Conservation (phyloP, 2,113 vertebrate genomes). For the Epinephelus moara region DNA sequence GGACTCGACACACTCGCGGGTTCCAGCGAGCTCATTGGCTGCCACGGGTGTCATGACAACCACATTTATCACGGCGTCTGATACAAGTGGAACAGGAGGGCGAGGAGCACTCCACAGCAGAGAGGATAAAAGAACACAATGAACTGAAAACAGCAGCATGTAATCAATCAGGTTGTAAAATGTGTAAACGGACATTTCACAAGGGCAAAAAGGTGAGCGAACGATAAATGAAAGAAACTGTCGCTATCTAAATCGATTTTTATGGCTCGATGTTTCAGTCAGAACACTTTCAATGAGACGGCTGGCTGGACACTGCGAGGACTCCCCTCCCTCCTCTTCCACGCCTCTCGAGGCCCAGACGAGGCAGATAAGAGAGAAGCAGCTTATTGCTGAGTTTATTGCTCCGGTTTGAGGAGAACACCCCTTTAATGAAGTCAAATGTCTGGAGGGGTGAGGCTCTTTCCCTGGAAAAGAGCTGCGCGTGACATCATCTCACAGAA, state of each 20-base stretch:
- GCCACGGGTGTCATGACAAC: slow-evolving; percentile 59
- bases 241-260: slow-evolving; percentile 59
- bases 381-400: slow-evolving; percentile 50
- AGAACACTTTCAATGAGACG: slow-evolving; percentile 45
- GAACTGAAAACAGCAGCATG: slow-evolving; percentile 53
- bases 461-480: slow-evolving; percentile 28
- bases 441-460: slow-evolving; percentile 51
- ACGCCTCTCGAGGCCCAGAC: neutral
- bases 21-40: slow-evolving; percentile 49
- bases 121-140: slow-evolving; percentile 39
- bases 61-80: slow-evolving; percentile 54
- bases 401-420: slow-evolving; percentile 56
- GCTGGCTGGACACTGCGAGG: slow-evolving; percentile 35
- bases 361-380: slow-evolving; percentile 24
- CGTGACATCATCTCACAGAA: slow-evolving; percentile 70
- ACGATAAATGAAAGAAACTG: slow-evolving; percentile 57
- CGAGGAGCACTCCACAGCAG: neutral
- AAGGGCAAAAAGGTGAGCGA: slow-evolving; percentile 59
- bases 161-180: slow-evolving; percentile 63
- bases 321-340: neutral
- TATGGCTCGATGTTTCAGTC: slow-evolving; percentile 49
- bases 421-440: slow-evolving; percentile 70
- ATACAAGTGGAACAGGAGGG: slow-evolving; percentile 20
- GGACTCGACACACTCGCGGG: slow-evolving; percentile 13
- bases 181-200: slow-evolving; percentile 52